Percentiles rank a stretch among this genome's conserved stretches.
phyloP scores from a whole-genome alignment of 2,113 vertebrate genomes.

The Leptocoma aspasia region DNA sequence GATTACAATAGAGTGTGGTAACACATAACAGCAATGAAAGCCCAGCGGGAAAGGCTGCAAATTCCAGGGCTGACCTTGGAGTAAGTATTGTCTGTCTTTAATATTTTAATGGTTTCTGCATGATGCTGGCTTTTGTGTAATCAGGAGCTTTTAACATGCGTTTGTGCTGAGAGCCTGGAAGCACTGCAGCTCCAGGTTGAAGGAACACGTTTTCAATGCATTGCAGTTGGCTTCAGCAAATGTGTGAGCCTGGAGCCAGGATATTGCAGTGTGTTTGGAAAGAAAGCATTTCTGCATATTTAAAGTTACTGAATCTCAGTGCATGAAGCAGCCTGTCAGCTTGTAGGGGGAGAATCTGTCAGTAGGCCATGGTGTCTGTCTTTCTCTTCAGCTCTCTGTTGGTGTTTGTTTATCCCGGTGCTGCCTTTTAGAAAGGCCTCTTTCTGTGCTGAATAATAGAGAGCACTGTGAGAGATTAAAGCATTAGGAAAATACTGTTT shows the following conservation, averaged over 20 bases:
- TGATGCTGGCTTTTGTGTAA: conserved; percentile 64
- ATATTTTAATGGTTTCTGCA: conserved; percentile 80
- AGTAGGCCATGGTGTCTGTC: conserved; percentile 72
- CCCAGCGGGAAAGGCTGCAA: conserved; percentile 98
- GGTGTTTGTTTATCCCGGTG: conserved; percentile 71
- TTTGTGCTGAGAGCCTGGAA: conserved; percentile 69
- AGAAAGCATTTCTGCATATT: conserved; percentile 60
- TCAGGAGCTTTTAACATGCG: conserved; percentile 68
- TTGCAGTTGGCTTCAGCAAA: conserved; percentile 72
- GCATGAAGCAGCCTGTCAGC: conserved; percentile 69
- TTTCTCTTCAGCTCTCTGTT: conserved; percentile 55
- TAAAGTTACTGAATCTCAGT: conserved; percentile 67
- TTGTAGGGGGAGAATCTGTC: conserved; percentile 63
- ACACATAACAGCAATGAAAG: conserved; percentile 92
- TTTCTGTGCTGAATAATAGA: conserved; percentile 71
- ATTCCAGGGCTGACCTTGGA: conserved; percentile 99
- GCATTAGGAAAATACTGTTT: conserved; percentile 45
- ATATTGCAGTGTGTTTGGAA: conserved; percentile 64
- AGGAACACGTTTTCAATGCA: conserved; percentile 75
- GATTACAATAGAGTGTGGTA: conserved; percentile 90
- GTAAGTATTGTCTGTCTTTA: conserved; percentile 94
- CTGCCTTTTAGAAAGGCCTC: conserved; percentile 75
- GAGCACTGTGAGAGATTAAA: conserved; percentile 49
- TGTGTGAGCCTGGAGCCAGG: conserved; percentile 47
- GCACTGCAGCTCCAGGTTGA: conserved; percentile 78